Percentiles rank a stretch among this genome's conserved stretches.
These are phyloP conservation scores for Myoxocephalus aenaeus DNA, from an alignment of 2,797 vertebrate genomes.

Conservation along the genomic window DNA sequence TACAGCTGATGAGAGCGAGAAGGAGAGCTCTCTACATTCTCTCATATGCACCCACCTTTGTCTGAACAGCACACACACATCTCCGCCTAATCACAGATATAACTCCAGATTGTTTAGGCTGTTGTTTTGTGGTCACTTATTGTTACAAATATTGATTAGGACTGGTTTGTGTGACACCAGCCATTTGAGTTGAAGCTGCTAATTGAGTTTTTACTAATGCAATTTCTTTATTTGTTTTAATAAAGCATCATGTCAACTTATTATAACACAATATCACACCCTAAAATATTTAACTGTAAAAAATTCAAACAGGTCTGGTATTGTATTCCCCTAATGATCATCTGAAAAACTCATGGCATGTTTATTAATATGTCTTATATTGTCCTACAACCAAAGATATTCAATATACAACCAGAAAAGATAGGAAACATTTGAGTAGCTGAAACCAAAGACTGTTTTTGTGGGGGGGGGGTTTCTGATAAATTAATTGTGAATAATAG, in stretches of 20 bases:
- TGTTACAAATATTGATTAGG: conserved; percentile 12
- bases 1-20: conserved; percentile 63
- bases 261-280: neutral
- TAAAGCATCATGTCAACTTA: neutral
- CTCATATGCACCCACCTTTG: conserved; percentile 25
- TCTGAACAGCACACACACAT: conserved; percentile 1
- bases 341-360: neutral
- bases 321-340: neutral
- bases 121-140: conserved; percentile 12
- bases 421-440: neutral
- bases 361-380: neutral
- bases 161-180: neutral
- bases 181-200: neutral
- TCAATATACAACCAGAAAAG: neutral
- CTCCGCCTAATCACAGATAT: conserved; percentile 28
- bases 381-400: neutral
- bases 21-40: conserved; percentile 39
- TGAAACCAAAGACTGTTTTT: neutral
- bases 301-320: neutral
- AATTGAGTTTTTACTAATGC: neutral
- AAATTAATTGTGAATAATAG: neutral
- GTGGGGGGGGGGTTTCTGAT: neutral
- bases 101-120: conserved; percentile 2
- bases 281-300: neutral
- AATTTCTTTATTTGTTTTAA: neutral